Base-by-base conservation (phyloP, 2,797 vertebrate genomes). In the Pseudomugil tenellus region DNA sequence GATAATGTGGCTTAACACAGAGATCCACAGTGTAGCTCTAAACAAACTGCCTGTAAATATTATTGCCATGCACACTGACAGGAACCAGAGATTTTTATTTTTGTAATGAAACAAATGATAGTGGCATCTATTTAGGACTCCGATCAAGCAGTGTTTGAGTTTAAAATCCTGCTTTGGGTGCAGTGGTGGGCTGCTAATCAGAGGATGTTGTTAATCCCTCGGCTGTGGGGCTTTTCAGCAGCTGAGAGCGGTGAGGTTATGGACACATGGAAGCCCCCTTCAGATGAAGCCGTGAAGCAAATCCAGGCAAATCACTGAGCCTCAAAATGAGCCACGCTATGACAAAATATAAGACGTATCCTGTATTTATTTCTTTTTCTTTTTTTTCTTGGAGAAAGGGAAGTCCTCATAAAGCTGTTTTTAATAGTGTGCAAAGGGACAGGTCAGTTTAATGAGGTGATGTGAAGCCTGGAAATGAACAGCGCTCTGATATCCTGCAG, bases 101-200 rank as follows among this genome's bases (percentile, higher is more conserved):
- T 29, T 59, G 12, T 75, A 28, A 66, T 54, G 28, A 67, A 16
- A 51, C 6, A 35, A 60, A 74, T 49, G 21, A 62, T 62, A 28
- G 17, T 25, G 4, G 6, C 46, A 9, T 64, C 23, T 60, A 81
- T 26, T 43, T 41, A 74, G 60, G 21, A 12, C 52, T 29, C 32
- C 41, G 54, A 68, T 76, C 41, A 54, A 53, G 58, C 58, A 67
- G 72, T 60, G 68, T 67, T 81, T 21, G 60, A 70, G 76, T 31
- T 21, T 63, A 68, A 79, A 63, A 72, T 48, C 72, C 71, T 73
- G 62, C 71, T 80, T 14, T 46, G 75, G 80, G 57, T 86, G 80
- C 77, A 77, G 83, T 58, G 58, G 81, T 84, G 81, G 80, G 78
- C 70, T 79, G 58, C 76, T 89, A 90, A 92, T 93, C 91, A 91